Percentiles rank a stretch among this genome's conserved stretches.
These are phyloP conservation scores for Dinocampus coccinellae DNA, from an alignment of 2,888 invertebrate species.

Conservation along the genomic window DNA sequence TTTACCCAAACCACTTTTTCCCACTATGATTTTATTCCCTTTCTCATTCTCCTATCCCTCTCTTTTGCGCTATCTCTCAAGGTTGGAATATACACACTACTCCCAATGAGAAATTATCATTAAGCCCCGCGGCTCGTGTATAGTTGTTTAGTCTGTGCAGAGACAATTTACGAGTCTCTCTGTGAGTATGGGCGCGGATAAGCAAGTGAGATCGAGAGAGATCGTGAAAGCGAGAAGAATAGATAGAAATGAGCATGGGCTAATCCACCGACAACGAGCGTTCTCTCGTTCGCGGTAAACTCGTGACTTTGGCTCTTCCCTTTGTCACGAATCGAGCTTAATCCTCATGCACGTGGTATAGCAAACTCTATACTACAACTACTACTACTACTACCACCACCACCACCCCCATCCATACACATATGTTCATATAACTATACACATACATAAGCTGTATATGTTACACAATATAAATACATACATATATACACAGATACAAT, in stretches of 20 bases:
- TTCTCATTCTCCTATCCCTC: too few species aligned
- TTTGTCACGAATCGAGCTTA: constrained; percentile 48
- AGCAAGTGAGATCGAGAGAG: not conserved
- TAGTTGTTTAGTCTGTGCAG: constrained; percentile 49
- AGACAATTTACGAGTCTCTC: constrained; percentile 58
- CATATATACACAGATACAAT: not conserved
- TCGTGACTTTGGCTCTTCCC: constrained; percentile 48
- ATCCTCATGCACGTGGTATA: constrained; percentile 39
- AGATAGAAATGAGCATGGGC: constrained; percentile 15
- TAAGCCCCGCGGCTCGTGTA: constrained; percentile 39
- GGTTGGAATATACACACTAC: constrained; percentile 5
- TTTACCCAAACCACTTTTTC: constrained; percentile 13
- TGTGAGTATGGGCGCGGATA: constrained; percentile 18
- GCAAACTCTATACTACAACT: too few species aligned
- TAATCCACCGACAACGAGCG: constrained; percentile 51
- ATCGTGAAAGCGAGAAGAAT: not conserved
- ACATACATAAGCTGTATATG: not conserved
- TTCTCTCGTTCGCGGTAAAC: constrained; percentile 45
- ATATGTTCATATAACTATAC: not conserved
- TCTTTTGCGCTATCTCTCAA: not conserved
- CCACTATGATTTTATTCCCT: too few species aligned
- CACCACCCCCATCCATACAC: too few species aligned
- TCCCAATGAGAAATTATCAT: constrained; percentile 50
- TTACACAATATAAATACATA: not conserved
- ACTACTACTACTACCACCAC: too few species aligned